A percentile compares a stretch with the other conserved stretches of the same genome.
Conservation (phyloP, 2,113 vertebrate species). For the Scartelaos histophorus region DNA sequence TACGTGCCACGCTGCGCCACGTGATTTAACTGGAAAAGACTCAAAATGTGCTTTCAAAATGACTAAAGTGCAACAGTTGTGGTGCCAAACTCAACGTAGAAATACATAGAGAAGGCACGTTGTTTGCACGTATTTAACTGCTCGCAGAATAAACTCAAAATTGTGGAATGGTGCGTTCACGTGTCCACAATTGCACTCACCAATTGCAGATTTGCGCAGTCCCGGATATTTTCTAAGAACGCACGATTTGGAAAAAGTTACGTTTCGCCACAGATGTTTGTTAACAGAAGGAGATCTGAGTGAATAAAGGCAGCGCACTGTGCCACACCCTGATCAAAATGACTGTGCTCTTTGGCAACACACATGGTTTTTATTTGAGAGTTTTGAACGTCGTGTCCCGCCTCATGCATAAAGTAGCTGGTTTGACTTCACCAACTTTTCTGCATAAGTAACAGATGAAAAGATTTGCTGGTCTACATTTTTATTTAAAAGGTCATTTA, state of each 20-base stretch:
- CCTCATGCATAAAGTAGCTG: not conserved
- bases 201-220: conserved; percentile 11
- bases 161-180: not conserved
- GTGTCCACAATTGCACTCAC: conserved; percentile 18
- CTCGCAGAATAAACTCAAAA: not conserved
- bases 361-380: too few species aligned
- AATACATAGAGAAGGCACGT: not conserved
- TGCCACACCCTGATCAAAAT: not conserved
- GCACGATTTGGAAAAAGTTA: conserved; percentile 1
- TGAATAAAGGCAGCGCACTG: conserved; percentile 3
- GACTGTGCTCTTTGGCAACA: not conserved
- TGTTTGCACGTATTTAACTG: not conserved
- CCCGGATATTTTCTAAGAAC: not conserved
- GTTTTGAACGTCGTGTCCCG: too few species aligned
- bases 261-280: not conserved
- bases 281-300: not conserved
- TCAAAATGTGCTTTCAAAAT: not conserved
- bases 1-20: too few species aligned
- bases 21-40: not conserved
- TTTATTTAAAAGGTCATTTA: too few species aligned
- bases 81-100: not conserved
- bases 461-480: too few species aligned
- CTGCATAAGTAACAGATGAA: too few species aligned
- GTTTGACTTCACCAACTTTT: not conserved
- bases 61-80: not conserved